Base-by-base conservation (phyloP, 2,888 invertebrate genomes). In the Drosophila heteroneura region DNA sequence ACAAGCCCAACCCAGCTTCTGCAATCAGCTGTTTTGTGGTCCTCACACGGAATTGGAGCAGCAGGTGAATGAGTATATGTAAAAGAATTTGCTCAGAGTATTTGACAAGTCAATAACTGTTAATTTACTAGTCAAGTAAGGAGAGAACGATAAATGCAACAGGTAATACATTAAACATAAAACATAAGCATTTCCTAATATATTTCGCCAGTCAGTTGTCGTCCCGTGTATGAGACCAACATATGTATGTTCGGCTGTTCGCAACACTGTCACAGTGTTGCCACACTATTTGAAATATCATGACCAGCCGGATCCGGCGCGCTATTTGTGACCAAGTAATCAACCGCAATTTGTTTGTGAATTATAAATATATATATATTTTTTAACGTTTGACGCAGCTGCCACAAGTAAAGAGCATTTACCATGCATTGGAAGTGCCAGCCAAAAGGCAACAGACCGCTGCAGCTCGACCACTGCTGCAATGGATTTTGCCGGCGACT, bases 281-380 rank as follows among this genome's bases (percentile, higher is more conserved):
- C 67, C 80, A 79, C 52, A 56, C 35, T 67, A 33, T 52, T 7
- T 22, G 9, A 66, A 61, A 22, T 52, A 72, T 33, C n/a, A 92
- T 92, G 92, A 83, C 91, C 44, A 67, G 76, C 61, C 70, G 89
- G 26, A 90, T 93, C 61, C 85, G 92, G 51, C 91, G 80, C 44
- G 81, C 87, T 1, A 93, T 93, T 70, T 87, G 87, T 64, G 88
- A 92, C 64, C 92, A 91, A 87, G 92, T 93, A 65, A 37, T 62
- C 0, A 19, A 37, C 19, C 22, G 62, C 58, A 62, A 41, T 9
- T 51, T 10, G n/a, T 10, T 10, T 32, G 41, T n/a, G 0, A 3
- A 3, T 33, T 49, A 5, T 53, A 30, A 35, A 75, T 16, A 58
- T 32, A 62, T 26, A 53, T 53, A 35, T 9, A 22, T 2, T 59